These are phyloP conservation scores for Zoanthus gigantus DNA, from an alignment of 92 coral and sea anemone species.

Conservation along the genomic window DNA sequence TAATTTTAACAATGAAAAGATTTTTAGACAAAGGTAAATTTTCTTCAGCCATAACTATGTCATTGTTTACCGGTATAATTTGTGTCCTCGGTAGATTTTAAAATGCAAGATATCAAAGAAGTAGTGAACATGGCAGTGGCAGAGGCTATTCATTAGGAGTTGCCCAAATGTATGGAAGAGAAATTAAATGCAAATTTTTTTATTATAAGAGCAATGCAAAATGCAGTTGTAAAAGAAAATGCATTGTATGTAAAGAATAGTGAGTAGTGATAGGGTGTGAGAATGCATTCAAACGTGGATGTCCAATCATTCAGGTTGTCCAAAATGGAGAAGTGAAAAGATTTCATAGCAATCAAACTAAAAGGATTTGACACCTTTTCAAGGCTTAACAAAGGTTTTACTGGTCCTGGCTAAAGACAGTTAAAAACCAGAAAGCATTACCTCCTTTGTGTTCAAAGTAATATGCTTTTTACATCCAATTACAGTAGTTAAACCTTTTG, in stretches of 20 bases:
- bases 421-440: neutral
- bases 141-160: too few relatives aligned
- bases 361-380: neutral
- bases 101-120: too few relatives aligned
- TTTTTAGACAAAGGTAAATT: too few relatives aligned
- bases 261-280: neutral
- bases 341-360: neutral
- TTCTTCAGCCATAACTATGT: too few relatives aligned
- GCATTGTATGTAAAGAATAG: neutral
- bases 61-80: too few relatives aligned
- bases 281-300: neutral
- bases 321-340: conserved; percentile 13
- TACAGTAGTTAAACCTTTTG: too few relatives aligned
- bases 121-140: too few relatives aligned
- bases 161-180: too few relatives aligned
- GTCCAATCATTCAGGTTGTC: neutral
- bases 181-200: neutral
- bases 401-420: neutral
- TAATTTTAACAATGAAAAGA: too few relatives aligned
- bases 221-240: neutral
- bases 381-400: neutral
- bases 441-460: neutral
- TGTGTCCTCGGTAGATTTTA: too few relatives aligned
- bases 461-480: too few relatives aligned
- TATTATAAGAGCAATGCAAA: conserved; percentile 3